These are phyloP conservation scores for Sisyra nigra DNA, from an alignment of 2,888 invertebrate genomes.

Conservation along the genomic window DNA sequence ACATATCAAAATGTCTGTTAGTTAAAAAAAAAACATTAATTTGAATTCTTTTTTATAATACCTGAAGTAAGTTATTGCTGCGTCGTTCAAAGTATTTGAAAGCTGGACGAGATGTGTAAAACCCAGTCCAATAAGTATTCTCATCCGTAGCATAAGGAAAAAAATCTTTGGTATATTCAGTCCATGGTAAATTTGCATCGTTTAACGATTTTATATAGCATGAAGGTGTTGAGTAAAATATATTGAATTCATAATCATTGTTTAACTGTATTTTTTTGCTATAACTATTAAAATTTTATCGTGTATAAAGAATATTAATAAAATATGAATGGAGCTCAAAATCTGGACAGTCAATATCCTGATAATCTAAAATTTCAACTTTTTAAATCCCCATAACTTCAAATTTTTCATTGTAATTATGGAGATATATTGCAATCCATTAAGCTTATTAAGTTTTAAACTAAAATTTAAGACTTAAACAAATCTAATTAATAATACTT, in stretches of 20 bases:
- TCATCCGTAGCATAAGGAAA: constrained; percentile 81
- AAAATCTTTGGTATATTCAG: constrained; percentile 70
- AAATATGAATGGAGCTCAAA: too few relatives aligned
- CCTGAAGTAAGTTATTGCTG: constrained; percentile 62
- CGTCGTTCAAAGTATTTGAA: constrained; percentile 60
- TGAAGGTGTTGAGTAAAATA: constrained; percentile 74
- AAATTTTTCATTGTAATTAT: too few relatives aligned
- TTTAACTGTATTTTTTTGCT: constrained; percentile 38
- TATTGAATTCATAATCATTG: constrained; percentile 46
- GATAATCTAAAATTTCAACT: too few relatives aligned
- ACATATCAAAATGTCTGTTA: constrained; percentile 10
- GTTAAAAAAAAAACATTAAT: too few relatives aligned
- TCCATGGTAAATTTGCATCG: constrained; percentile 47
- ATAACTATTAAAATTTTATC: constrained; percentile 29
- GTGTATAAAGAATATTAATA: neutral
- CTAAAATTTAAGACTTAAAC: too few relatives aligned
- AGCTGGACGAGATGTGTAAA: constrained; percentile 68
- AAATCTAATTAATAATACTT: too few relatives aligned
- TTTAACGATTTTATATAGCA: constrained; percentile 70
- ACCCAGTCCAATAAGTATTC: constrained; percentile 89
- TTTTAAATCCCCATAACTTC: too few relatives aligned
- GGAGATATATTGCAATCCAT: too few relatives aligned
- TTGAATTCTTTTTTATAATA: constrained; percentile 19
- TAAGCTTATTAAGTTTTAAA: too few relatives aligned
- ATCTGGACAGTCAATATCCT: too few relatives aligned